Conservation (phyloP, 2,113 vertebrate genomes). For the Puffinus mauretanicus region DNA sequence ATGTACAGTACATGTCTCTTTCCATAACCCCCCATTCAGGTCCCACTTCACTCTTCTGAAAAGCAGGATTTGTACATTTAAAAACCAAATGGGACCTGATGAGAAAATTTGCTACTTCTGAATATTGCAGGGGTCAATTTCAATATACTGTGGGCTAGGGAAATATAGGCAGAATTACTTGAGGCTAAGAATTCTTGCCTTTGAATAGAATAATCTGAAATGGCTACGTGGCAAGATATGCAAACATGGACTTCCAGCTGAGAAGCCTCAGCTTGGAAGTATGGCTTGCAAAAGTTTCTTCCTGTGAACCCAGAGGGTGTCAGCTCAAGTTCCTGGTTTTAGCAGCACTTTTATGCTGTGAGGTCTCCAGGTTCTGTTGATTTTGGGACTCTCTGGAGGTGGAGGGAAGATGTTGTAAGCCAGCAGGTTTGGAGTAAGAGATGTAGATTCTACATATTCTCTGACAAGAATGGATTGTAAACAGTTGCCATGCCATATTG, state of each 20-base stretch:
- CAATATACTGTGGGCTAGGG: conserved; percentile 10
- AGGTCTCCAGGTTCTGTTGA: not conserved
- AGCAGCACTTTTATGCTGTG: not conserved
- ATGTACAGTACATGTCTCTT: not conserved
- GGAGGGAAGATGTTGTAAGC: not conserved
- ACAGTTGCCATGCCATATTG: not conserved
- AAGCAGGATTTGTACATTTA: conserved; percentile 43
- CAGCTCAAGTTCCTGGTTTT: not conserved
- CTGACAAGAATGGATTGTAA: not conserved
- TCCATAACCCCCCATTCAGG: not conserved
- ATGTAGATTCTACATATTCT: not conserved
- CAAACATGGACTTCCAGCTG: conserved; percentile 45
- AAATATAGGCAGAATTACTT: conserved; percentile 29
- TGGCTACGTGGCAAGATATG: conserved; percentile 32
- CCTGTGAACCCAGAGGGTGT: not conserved
- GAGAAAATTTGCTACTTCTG: conserved; percentile 49
- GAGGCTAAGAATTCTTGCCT: conserved; percentile 50
- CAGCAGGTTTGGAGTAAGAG: not conserved
- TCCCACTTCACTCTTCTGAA: conserved; percentile 35
- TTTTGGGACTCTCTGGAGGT: not conserved
- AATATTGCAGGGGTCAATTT: conserved; percentile 63
- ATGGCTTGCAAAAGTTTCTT: not conserved
- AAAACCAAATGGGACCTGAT: conserved; percentile 59
- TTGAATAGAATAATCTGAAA: conserved; percentile 58
- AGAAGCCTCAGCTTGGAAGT: not conserved